phyloP scores from a whole-genome alignment of 2,113 vertebrate species.

The Charadrius vociferus region DNA sequence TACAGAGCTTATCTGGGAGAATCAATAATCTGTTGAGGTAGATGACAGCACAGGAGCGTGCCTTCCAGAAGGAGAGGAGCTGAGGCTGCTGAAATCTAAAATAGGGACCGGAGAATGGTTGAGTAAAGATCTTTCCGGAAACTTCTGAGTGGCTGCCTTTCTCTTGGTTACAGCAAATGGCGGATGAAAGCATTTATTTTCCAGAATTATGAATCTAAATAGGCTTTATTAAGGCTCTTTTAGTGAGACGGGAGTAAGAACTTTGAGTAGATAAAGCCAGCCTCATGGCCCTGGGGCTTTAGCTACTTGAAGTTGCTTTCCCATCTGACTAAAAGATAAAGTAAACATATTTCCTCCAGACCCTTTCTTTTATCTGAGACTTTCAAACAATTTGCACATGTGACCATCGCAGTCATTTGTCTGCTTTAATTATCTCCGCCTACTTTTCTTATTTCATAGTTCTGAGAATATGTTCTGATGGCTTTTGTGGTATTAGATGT shows the following conservation, averaged over 20 bases:
- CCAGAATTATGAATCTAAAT: neutral
- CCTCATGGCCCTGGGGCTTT: neutral
- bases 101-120: neutral
- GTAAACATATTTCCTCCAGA: neutral
- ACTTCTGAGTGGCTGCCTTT: neutral
- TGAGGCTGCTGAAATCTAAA: neutral
- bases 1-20: neutral
- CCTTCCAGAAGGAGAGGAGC: neutral
- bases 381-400: neutral
- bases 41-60: fast-evolving
- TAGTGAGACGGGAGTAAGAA: neutral
- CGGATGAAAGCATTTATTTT: neutral
- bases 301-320: neutral
- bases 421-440: neutral
- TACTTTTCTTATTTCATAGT: neutral
- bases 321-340: neutral
- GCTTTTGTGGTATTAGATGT: neutral
- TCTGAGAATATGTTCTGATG: neutral
- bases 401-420: neutral
- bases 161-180: neutral
- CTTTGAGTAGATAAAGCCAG: neutral
- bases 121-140: neutral
- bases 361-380: neutral
- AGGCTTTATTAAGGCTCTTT: neutral
- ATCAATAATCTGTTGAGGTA: neutral